Percentiles rank a stretch among this genome's conserved stretches.
These are phyloP conservation scores for Thecocarcelia acutangulata DNA, from an alignment of 2,888 invertebrate species.

Conservation along the genomic window DNA sequence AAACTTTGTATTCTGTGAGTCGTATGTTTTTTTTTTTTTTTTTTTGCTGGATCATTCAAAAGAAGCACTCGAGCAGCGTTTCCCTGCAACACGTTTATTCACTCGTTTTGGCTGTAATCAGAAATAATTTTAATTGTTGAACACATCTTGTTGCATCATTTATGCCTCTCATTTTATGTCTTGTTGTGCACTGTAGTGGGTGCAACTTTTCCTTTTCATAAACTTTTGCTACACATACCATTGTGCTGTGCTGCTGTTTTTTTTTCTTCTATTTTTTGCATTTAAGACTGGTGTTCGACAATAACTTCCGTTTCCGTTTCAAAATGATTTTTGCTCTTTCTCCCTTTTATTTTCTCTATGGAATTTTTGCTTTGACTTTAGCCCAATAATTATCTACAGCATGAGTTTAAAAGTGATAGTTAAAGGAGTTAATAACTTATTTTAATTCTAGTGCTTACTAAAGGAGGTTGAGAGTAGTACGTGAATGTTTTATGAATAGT, in stretches of 20 bases:
- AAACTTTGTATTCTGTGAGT: not conserved
- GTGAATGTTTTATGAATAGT: too few species aligned
- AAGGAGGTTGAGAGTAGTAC: not conserved
- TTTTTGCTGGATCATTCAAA: not conserved
- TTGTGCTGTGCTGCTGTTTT: too few species aligned
- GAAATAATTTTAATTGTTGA: slow-evolving; percentile 60
- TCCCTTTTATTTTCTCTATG: not conserved
- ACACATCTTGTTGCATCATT: slow-evolving; percentile 30
- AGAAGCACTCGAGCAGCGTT: slow-evolving; percentile 1
- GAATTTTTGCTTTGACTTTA: not conserved
- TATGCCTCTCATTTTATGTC: slow-evolving; percentile 38
- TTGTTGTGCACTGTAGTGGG: slow-evolving; percentile 9
- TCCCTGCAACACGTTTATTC: slow-evolving; percentile 16
- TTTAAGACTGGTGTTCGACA: slow-evolving; percentile 12
- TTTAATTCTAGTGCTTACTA: not conserved
- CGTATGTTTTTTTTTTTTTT: not conserved
- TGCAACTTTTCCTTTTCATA: slow-evolving; percentile 16
- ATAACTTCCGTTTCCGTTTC: slow-evolving; percentile 40
- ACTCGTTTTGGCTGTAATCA: slow-evolving; percentile 38
- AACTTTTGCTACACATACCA: not conserved
- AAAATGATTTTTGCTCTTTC: slow-evolving; percentile 2
- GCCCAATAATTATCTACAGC: not conserved
- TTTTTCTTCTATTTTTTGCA: not conserved
- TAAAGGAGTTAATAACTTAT: not conserved
- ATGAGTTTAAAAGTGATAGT: slow-evolving; percentile 4